A percentile compares a stretch with the other conserved stretches of the same genome.
phyloP scores from a whole-genome alignment of 2,113 vertebrate species.

The Hylia prasina region DNA sequence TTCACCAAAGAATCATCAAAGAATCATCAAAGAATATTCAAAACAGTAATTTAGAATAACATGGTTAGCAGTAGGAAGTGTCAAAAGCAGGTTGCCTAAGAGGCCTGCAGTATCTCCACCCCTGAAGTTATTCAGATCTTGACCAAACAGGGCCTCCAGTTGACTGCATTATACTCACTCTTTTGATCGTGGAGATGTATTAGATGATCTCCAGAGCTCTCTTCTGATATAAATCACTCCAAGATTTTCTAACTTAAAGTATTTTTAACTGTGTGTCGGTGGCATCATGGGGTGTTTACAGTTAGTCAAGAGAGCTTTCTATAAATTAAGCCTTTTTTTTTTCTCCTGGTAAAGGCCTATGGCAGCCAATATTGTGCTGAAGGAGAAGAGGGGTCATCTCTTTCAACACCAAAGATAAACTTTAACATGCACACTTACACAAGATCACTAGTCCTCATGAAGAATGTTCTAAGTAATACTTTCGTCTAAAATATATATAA shows the following conservation, averaged over 20 bases:
- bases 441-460: neutral
- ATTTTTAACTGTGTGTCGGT: neutral
- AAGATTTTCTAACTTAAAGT: neutral
- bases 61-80: neutral
- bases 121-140: neutral
- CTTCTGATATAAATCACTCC: neutral
- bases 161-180: neutral
- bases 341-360: neutral
- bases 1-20: neutral
- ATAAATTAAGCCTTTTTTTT: neutral
- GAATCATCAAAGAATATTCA: neutral
- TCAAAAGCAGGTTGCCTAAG: neutral
- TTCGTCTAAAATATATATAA: neutral
- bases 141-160: neutral
- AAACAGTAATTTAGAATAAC: neutral
- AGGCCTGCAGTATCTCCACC: neutral
- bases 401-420: neutral
- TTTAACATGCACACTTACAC: neutral
- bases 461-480: neutral
- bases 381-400: neutral
- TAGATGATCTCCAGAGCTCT: neutral
- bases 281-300: neutral
- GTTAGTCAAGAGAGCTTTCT: neutral
- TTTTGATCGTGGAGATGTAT: neutral
- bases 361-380: neutral